Conservation (phyloP, 2,113 vertebrate species). For the Nesospiza acunhae region DNA sequence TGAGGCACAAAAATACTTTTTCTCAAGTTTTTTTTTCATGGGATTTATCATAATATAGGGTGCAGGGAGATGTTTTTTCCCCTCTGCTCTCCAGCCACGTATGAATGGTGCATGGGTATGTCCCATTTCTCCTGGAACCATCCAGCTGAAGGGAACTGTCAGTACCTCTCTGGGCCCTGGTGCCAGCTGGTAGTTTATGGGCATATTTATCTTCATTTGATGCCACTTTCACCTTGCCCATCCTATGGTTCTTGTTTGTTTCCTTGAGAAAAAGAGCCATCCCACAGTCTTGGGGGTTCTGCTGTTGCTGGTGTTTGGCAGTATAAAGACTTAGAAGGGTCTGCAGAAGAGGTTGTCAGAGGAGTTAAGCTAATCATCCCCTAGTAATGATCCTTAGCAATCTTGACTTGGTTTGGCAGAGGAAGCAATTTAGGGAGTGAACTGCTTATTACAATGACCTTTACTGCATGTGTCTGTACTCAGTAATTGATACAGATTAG, state of each 20-base stretch:
- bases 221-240: background rate
- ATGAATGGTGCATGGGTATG: background rate
- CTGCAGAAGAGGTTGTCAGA: conserved; percentile 8
- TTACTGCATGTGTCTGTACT: conserved; percentile 3
- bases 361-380: background rate
- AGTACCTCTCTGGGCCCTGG: background rate
- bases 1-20: background rate
- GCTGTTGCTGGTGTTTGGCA: background rate
- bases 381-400: background rate
- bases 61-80: background rate
- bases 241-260: background rate
- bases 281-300: background rate
- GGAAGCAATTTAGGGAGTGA: conserved; percentile 33
- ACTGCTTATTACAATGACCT: conserved; percentile 42
- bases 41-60: background rate
- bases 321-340: background rate
- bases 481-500: conserved; percentile 52
- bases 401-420: conserved; percentile 11
- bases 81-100: background rate
- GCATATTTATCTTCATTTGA: background rate
- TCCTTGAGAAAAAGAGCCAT: background rate
- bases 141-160: background rate
- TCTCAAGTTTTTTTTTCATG: accelerated
- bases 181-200: background rate
- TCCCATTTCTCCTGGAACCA: background rate